Percentiles rank a stretch among this genome's conserved stretches.
phyloP scores from a whole-genome alignment of 2,888 invertebrate genomes.

The Alloplasta piceator region DNA sequence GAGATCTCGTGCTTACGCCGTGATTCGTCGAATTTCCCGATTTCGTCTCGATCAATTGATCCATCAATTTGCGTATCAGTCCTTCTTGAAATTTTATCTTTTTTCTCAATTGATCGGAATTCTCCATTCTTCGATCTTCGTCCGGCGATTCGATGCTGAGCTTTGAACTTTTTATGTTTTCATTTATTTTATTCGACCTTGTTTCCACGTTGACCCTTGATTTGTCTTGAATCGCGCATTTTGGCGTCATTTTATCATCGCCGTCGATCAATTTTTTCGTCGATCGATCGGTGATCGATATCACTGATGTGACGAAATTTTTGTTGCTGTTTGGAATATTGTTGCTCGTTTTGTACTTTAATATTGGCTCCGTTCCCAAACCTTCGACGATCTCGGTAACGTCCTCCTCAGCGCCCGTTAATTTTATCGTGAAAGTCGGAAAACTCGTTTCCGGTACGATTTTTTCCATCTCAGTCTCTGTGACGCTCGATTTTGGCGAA shows the following conservation, averaged over 20 bases:
- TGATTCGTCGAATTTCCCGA: neutral
- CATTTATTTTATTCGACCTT: neutral
- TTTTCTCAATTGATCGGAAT: conserved; percentile 63
- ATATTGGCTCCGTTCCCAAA: conserved; percentile 65
- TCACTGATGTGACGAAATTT: conserved; percentile 72
- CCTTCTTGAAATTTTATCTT: conserved; percentile 75
- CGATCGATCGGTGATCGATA: conserved; percentile 68
- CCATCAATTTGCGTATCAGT: conserved; percentile 75
- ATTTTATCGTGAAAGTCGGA: conserved; percentile 74
- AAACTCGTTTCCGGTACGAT: neutral
- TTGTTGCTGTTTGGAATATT: conserved; percentile 47
- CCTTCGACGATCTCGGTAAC: conserved; percentile 77
- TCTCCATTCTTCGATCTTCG: conserved; percentile 27
- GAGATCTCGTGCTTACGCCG: conserved; percentile 31
- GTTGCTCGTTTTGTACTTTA: conserved; percentile 45
- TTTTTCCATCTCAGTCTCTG: neutral
- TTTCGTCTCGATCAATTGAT: conserved; percentile 67
- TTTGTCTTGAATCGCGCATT: neutral
- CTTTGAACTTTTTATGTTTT: conserved; percentile 19
- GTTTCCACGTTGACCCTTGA: neutral
- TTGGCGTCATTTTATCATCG: neutral
- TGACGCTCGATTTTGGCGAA: conserved; percentile 1
- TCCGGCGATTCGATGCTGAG: conserved; percentile 34
- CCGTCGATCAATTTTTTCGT: neutral
- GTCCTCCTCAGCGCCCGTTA: conserved; percentile 76